A percentile compares a stretch with the other conserved stretches of the same genome.
Evolutionary conservation across 2,113 vertebrate genomes (phyloP).

Genomic region (Cyprinus carpio): DNA sequence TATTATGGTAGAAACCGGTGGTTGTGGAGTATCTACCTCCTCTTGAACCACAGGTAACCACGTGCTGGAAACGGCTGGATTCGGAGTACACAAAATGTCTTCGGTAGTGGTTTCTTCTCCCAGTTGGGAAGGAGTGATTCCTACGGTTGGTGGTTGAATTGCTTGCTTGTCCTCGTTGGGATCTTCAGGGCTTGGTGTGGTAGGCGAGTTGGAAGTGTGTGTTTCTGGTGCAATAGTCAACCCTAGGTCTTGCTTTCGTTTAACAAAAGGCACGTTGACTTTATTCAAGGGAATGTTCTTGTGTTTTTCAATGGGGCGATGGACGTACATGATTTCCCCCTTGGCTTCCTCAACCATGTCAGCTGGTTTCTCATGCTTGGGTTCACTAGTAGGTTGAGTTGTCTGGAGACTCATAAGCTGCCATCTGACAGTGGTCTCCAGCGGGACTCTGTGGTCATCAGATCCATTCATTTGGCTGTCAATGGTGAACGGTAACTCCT

Average conservation of each 20-base stretch:
- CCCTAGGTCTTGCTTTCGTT: constrained; percentile 53
- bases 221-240: neutral
- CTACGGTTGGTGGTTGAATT: neutral
- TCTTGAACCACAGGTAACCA: constrained; percentile 63
- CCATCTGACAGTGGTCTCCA: constrained; percentile 69
- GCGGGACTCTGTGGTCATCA: constrained; percentile 47
- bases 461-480: constrained; percentile 31
- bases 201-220: constrained; percentile 50
- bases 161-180: neutral
- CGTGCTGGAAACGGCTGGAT: constrained; percentile 61
- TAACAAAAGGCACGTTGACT: constrained; percentile 51
- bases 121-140: neutral
- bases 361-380: constrained; percentile 23
- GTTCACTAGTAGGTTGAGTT: constrained; percentile 35
- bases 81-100: constrained; percentile 42
- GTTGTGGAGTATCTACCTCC: constrained; percentile 26
- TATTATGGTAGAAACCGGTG: constrained; percentile 33
- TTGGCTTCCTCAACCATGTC: constrained; percentile 64
- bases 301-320: constrained; percentile 51
- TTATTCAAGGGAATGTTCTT: constrained; percentile 37
- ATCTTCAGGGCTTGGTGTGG: constrained; percentile 54
- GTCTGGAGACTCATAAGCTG: constrained; percentile 67
- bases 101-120: constrained; percentile 43
- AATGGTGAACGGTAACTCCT: constrained; percentile 51
- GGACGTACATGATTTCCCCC: constrained; percentile 69